Evolutionary conservation across 1,140 invertebrate species (phyloP).

Genomic region (Drosophila pachea): DNA sequence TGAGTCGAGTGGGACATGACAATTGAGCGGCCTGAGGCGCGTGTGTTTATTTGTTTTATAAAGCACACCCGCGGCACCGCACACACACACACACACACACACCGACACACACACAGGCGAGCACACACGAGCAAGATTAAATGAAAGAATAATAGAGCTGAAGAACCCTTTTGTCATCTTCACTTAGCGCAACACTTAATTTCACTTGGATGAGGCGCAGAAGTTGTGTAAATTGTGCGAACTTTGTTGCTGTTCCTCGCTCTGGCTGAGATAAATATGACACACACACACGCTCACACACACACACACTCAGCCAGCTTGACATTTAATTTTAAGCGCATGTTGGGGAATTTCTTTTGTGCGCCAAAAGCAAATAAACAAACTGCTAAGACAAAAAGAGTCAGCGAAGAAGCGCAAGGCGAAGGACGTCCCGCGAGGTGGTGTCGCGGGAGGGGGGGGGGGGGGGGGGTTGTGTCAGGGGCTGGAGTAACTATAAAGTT

Average conservation of each 20-base stretch:
- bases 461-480: not conserved
- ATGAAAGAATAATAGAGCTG: constrained; percentile 76
- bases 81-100: constrained; percentile 30
- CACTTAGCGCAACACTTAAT: constrained; percentile 76
- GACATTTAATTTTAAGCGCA: constrained; percentile 78
- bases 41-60: constrained; percentile 72
- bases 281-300: constrained; percentile 39
- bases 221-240: constrained; percentile 76
- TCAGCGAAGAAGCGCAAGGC: too few relatives aligned
- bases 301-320: constrained; percentile 32
- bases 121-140: constrained; percentile 57
- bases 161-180: constrained; percentile 76
- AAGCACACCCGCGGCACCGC: constrained; percentile 66
- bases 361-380: constrained; percentile 75
- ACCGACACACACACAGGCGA: not conserved
- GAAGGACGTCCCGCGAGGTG: not conserved
- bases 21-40: constrained; percentile 66
- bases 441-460: not conserved
- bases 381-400: constrained; percentile 30
- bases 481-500: constrained; percentile 72
- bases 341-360: constrained; percentile 77
- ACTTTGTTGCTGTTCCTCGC: constrained; percentile 58
- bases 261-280: constrained; percentile 62
- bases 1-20: constrained; percentile 51
- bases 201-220: constrained; percentile 68